These are phyloP conservation scores for Theodoxus fluviatilis DNA, from an alignment of 2,888 invertebrate species.

Conservation along the genomic window DNA sequence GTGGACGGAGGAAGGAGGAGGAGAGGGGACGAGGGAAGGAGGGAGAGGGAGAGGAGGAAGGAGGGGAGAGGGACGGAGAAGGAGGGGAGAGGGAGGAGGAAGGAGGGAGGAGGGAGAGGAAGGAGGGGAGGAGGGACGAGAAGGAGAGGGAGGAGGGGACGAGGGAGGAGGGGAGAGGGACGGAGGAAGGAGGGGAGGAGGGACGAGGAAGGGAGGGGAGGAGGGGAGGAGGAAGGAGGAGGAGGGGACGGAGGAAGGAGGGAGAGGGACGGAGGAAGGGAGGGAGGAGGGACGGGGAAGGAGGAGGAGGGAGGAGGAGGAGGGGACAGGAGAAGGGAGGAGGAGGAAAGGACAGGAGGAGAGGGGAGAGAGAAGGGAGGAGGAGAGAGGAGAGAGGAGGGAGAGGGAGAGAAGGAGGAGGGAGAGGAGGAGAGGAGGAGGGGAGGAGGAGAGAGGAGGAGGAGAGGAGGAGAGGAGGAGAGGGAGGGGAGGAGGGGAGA, in stretches of 20 bases:
- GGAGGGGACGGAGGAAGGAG: no score
- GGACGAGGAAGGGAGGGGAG: no score
- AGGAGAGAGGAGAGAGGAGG: conserved; percentile 7
- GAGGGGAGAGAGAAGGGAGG: conserved; percentile 2
- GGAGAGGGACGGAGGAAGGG: conserved; percentile 1
- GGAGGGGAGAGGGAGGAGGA: no score
- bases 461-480: conserved; percentile 14
- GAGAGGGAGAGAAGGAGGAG: background rate
- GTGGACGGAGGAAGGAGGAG: background rate
- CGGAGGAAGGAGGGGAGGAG: no score
- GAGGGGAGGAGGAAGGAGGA: no score
- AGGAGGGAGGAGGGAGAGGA: no score
- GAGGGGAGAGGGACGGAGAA: background rate
- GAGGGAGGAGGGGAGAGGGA: no score
- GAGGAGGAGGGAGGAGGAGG: no score
- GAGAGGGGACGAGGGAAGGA: conserved; percentile 1
- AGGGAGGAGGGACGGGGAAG: no score
- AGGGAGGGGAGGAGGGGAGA: background rate
- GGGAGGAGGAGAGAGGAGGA: background rate
- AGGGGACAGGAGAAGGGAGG: background rate
- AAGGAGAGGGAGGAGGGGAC: no score
- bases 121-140: no score
- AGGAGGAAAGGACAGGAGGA: conserved; percentile 18
- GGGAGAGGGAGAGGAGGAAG: background rate
- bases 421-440: background rate